Evolutionary conservation across 2,113 vertebrate species (phyloP).

Genomic region (Chloebia gouldiae): DNA sequence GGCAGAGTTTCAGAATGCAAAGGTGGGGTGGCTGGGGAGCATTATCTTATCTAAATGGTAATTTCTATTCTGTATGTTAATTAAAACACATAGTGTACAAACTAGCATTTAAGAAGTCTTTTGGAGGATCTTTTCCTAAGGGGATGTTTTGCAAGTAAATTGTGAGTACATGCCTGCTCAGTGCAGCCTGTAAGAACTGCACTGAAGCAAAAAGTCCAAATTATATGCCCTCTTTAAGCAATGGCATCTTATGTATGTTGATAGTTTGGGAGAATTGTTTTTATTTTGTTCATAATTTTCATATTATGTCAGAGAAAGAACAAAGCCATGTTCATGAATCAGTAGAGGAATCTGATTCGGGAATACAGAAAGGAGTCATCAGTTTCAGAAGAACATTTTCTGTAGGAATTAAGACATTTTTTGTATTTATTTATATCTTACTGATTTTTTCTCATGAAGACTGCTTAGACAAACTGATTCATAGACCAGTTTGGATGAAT

Average conservation of each 20-base stretch:
- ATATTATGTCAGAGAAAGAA: neutral
- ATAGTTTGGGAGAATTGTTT: neutral
- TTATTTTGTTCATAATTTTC: neutral
- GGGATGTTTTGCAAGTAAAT: constrained; percentile 20
- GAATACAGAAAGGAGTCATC: neutral
- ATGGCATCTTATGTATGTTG: neutral
- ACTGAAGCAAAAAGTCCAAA: neutral
- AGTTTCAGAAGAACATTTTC: neutral
- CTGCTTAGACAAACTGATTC: neutral
- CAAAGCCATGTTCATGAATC: neutral
- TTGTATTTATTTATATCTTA: neutral
- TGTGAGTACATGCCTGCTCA: neutral
- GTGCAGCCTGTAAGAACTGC: neutral
- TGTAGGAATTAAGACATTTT: neutral
- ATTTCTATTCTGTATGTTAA: constrained; percentile 28
- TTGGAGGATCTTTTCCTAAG: neutral
- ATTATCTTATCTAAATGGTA: constrained; percentile 52
- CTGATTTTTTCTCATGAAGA: neutral
- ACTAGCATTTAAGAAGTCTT: constrained; percentile 20
- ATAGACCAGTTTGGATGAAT: neutral
- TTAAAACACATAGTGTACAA: constrained; percentile 47
- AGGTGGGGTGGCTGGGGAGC: constrained; percentile 11
- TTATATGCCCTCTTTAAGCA: neutral
- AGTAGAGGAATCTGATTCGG: neutral
- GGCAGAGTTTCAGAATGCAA: neutral